Conservation (phyloP, 2,888 invertebrate genomes). For the Dusona sp. region DNA sequence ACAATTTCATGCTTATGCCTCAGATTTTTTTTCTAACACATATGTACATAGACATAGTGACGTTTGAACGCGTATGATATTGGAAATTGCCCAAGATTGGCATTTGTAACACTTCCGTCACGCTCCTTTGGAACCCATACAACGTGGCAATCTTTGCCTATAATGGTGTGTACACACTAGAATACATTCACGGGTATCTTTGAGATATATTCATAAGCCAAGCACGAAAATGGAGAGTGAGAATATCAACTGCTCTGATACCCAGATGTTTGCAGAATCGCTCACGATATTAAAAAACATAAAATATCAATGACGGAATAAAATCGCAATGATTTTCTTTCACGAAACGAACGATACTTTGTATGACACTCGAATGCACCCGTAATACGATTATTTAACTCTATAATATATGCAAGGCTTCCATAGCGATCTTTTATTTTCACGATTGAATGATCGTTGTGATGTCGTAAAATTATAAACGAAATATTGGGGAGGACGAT, state of each 20-base stretch:
- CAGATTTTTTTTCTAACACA: neutral
- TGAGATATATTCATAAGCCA: neutral
- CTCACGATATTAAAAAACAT: slow-evolving; percentile 35
- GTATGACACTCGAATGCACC: neutral
- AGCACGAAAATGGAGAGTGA: slow-evolving; percentile 20
- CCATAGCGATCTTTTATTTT: neutral
- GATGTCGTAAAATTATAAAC: neutral
- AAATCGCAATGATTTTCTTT: neutral
- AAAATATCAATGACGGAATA: neutral
- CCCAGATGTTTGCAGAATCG: neutral
- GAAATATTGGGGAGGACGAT: neutral
- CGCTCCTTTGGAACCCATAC: neutral
- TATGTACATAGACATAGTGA: neutral
- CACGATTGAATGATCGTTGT: neutral
- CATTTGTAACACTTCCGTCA: neutral
- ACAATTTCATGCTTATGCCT: neutral
- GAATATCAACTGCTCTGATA: slow-evolving; percentile 23
- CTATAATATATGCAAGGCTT: neutral
- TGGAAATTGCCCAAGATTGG: neutral
- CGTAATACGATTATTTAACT: neutral
- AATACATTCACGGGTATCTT: no score
- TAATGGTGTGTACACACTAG: neutral
- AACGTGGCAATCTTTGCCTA: neutral
- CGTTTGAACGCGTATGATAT: neutral
- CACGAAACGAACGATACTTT: neutral